Evolutionary conservation across 2,888 invertebrate species (phyloP).

Genomic region (Zootermopsis nevadensis): DNA sequence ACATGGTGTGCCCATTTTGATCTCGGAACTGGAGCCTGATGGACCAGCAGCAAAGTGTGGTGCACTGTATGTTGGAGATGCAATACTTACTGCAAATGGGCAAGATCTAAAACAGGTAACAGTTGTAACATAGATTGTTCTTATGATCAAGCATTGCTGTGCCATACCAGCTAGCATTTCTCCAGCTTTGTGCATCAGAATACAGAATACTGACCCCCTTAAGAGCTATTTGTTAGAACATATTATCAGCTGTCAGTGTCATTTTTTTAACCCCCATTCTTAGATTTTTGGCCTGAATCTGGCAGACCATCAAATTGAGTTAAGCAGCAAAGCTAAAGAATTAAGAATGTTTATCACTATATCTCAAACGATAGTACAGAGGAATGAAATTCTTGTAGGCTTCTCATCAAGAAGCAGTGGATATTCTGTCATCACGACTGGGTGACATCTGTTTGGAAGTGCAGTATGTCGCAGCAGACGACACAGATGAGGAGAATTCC

Average conservation of each 20-base stretch:
- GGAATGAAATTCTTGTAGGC: conserved; percentile 56
- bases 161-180: too few relatives aligned
- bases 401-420: conserved; percentile 85
- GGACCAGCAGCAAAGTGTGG: conserved; percentile 82
- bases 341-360: too few relatives aligned
- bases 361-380: not conserved
- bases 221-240: too few relatives aligned
- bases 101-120: conserved; percentile 77
- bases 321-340: too few relatives aligned
- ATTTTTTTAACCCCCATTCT: too few relatives aligned
- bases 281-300: too few relatives aligned
- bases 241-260: too few relatives aligned
- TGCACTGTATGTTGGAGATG: conserved; percentile 84
- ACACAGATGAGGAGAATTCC: conserved; percentile 75
- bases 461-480: conserved; percentile 74
- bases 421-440: conserved; percentile 80
- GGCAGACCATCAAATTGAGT: too few relatives aligned
- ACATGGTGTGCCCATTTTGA: conserved; percentile 86
- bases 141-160: too few relatives aligned
- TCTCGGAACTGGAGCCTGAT: conserved; percentile 82
- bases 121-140: not conserved
- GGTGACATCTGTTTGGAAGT: conserved; percentile 82
- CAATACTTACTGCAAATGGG: conserved; percentile 84
- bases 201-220: too few relatives aligned
- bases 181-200: too few relatives aligned